Evolutionary conservation across 2,888 invertebrate genomes (phyloP), one percentile per base, ranked within the genome.

Genomic region (Tinea semifulvella): DNA sequence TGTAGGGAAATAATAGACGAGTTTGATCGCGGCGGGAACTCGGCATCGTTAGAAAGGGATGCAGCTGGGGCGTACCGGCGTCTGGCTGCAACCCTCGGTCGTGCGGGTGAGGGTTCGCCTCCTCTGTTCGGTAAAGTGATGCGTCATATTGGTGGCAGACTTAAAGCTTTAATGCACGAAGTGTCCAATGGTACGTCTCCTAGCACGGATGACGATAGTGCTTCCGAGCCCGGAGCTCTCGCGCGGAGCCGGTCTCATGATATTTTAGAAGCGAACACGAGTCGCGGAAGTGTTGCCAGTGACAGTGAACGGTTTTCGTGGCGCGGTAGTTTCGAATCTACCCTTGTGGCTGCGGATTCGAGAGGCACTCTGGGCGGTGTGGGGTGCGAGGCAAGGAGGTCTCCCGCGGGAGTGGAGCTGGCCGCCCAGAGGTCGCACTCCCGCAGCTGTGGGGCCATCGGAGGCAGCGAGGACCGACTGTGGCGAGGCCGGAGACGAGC

Each of bases 291-390:
- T 58, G 91, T 92, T 61, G 88, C 90, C 44, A 93, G 92, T 80
- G 93, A 93, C 62, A 89, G 92, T 79, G 94, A 94, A 65, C 82
- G 94, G 52, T 94, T 94, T 71, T 92, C 92, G 58, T 94, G 94
- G 94, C 85, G 94, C 49, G 94, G 94, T 53, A 94, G 94, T 73
- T 94, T 94, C 69, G 94, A 94, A 65, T 93, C 93, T n/a, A 92
- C 94, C 31, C 76, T 94, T 47, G 84, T 93, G 71, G 94, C 93
- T 8, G 91, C 92, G 1, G 94, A 94, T 67, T 93, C 92, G 6
- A 83, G 93, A 53, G 92, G 90, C 28, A 91, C 90, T 54, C 69
- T 92, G 47, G 87, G 86, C 22, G 87, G 87, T 46, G 87, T 87
- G 38, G 91, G 91, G 2, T 89, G 90, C 50, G 85, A 92, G 54